These are phyloP conservation scores for Atethmia centrago DNA, from an alignment of 2,888 invertebrate genomes.

Conservation along the genomic window DNA sequence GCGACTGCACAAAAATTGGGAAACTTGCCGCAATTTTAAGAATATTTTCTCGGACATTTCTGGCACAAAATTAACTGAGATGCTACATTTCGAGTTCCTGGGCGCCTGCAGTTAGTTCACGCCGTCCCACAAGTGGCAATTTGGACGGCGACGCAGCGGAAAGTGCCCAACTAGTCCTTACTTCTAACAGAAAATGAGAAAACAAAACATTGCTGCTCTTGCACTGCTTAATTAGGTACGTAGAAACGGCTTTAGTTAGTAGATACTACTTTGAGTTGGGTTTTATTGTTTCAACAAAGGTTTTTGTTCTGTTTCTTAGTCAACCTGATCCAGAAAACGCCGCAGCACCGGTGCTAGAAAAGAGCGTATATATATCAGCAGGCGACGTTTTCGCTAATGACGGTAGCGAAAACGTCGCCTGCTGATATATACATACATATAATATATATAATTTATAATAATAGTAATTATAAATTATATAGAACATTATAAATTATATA, in stretches of 20 bases:
- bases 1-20: slow-evolving; percentile 27
- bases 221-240: slow-evolving; percentile 54
- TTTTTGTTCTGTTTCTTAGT: slow-evolving; percentile 28
- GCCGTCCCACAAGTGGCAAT: slow-evolving; percentile 72
- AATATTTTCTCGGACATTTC: slow-evolving; percentile 58
- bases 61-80: slow-evolving; percentile 54
- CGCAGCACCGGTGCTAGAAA: neutral
- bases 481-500: too few species aligned
- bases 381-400: too few species aligned
- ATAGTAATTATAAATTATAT: too few species aligned
- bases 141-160: slow-evolving; percentile 64
- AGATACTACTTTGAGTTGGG: slow-evolving; percentile 28
- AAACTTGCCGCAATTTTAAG: slow-evolving; percentile 27
- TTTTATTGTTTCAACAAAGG: slow-evolving; percentile 13
- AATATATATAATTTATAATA: too few species aligned
- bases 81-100: slow-evolving; percentile 55
- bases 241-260: slow-evolving; percentile 37
- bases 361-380: too few species aligned
- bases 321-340: slow-evolving; percentile 18
- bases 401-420: neutral
- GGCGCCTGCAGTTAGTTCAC: slow-evolving; percentile 53
- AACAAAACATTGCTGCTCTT: slow-evolving; percentile 56
- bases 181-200: slow-evolving; percentile 68
- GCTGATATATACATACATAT: neutral
- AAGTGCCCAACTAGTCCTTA: slow-evolving; percentile 66